phyloP scores from a whole-genome alignment of 2,888 invertebrate species.

The Globia sparganii region DNA sequence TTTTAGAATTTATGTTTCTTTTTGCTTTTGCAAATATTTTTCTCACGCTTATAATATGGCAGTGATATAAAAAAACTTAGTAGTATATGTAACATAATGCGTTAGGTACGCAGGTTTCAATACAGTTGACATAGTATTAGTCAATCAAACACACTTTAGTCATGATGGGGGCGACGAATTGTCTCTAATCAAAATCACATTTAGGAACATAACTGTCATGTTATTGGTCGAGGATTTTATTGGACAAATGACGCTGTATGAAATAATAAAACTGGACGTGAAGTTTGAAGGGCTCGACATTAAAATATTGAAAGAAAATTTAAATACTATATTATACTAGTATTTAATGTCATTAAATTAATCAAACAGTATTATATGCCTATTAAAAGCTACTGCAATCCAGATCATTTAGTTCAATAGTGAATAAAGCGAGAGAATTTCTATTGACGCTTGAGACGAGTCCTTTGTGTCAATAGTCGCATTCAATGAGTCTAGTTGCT shows the following conservation, averaged over 20 bases:
- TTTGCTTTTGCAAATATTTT: slow-evolving; percentile 23
- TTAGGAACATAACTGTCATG: slow-evolving; percentile 72
- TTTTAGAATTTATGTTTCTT: slow-evolving; percentile 32
- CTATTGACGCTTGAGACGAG: slow-evolving; percentile 58
- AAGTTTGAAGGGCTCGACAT: slow-evolving; percentile 16
- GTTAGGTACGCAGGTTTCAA: slow-evolving; percentile 13
- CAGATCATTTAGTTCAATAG: slow-evolving; percentile 58
- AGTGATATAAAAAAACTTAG: background rate
- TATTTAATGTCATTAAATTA: slow-evolving; percentile 45
- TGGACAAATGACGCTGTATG: slow-evolving; percentile 56
- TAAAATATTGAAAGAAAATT: background rate
- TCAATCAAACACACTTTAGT: slow-evolving; percentile 81
- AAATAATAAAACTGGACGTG: slow-evolving; percentile 26
- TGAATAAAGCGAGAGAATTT: slow-evolving; percentile 59
- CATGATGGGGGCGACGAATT: slow-evolving; percentile 86
- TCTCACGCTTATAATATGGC: slow-evolving; percentile 39
- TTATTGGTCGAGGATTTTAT: slow-evolving; percentile 58
- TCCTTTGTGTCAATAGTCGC: slow-evolving; percentile 78
- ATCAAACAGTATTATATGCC: slow-evolving; percentile 49
- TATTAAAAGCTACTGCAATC: slow-evolving; percentile 50
- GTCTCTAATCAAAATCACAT: slow-evolving; percentile 87
- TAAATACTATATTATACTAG: too few relatives aligned
- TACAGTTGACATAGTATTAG: slow-evolving; percentile 66
- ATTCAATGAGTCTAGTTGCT: slow-evolving; percentile 76
- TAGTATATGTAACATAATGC: background rate